Conservation (phyloP, 2,888 invertebrate species). For the Elaeidobius kamerunicus region DNA sequence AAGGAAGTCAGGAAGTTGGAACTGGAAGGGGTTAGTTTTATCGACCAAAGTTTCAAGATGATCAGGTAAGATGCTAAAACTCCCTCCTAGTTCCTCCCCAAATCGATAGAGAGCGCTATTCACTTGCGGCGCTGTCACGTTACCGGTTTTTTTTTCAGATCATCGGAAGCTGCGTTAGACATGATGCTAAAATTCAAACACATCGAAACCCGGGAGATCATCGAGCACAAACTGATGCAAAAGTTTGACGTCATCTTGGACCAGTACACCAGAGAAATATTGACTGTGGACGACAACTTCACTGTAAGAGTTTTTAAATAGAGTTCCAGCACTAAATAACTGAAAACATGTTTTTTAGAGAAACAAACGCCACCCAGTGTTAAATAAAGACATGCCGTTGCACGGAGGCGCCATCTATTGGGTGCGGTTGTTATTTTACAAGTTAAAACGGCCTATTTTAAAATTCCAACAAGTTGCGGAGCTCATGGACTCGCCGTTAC, state of each 20-base stretch:
- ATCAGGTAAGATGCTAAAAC: slow-evolving; percentile 61
- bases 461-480: slow-evolving; percentile 75
- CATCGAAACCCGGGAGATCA: slow-evolving; percentile 71
- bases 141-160: slow-evolving; percentile 54
- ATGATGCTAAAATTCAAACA: slow-evolving; percentile 77
- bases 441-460: slow-evolving; percentile 76
- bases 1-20: slow-evolving; percentile 72
- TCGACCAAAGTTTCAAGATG: slow-evolving; percentile 81
- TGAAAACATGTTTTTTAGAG: slow-evolving; percentile 56
- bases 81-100: no score
- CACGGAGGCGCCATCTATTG: slow-evolving; percentile 84
- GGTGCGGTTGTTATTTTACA: slow-evolving; percentile 75
- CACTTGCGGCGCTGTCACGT: no score
- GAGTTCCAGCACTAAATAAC: no score
- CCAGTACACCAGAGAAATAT: slow-evolving; percentile 82
- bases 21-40: slow-evolving; percentile 77
- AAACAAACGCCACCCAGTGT: slow-evolving; percentile 62
- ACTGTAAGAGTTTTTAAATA: slow-evolving; percentile 59
- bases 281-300: slow-evolving; percentile 66
- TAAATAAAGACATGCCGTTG: slow-evolving; percentile 73
- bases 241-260: slow-evolving; percentile 84
- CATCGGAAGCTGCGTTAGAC: slow-evolving; percentile 77
- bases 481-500: slow-evolving; percentile 68
- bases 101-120: no score
- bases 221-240: slow-evolving; percentile 68